Percentiles rank a stretch among this genome's conserved stretches.
Conservation (phyloP, 2,113 vertebrate species). For the Heptranchias perlo region DNA sequence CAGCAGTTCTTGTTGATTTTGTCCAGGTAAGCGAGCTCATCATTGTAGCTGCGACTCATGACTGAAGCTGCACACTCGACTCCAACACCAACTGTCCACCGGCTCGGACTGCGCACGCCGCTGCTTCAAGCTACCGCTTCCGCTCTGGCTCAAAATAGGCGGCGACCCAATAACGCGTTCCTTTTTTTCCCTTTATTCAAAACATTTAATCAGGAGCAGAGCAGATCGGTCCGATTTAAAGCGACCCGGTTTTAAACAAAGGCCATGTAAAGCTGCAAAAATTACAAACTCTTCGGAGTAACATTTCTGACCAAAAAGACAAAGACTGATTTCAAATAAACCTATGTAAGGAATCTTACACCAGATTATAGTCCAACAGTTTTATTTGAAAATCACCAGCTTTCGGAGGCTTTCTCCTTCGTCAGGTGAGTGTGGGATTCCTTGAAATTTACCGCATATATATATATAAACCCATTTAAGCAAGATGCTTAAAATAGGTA, state of each 20-base stretch:
- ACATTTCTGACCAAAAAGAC: neutral
- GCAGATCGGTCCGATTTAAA: neutral
- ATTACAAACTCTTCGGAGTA: neutral
- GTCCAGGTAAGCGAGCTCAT: slow-evolving; percentile 88
- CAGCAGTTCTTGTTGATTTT: slow-evolving; percentile 81
- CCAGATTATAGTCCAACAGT: too few relatives aligned
- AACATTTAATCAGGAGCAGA: neutral
- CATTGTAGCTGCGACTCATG: slow-evolving; percentile 93
- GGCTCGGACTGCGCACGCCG: neutral
- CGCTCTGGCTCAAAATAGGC: neutral
- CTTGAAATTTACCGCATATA: too few relatives aligned
- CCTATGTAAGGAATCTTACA: neutral
- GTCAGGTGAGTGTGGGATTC: too few relatives aligned
- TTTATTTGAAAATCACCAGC: too few relatives aligned
- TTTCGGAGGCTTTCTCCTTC: too few relatives aligned
- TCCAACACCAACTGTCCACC: neutral
- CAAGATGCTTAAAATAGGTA: neutral
- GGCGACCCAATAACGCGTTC: too few relatives aligned
- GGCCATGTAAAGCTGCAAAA: neutral
- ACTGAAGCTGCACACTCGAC: neutral
- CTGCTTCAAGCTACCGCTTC: neutral
- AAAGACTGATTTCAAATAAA: neutral
- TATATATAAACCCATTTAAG: neutral
- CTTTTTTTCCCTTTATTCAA: neutral
- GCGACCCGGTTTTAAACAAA: neutral